Evolutionary conservation across 2,797 vertebrate species (phyloP), one percentile per base, ranked within the genome.

Genomic region (Acrossocheilus fasciatus): DNA sequence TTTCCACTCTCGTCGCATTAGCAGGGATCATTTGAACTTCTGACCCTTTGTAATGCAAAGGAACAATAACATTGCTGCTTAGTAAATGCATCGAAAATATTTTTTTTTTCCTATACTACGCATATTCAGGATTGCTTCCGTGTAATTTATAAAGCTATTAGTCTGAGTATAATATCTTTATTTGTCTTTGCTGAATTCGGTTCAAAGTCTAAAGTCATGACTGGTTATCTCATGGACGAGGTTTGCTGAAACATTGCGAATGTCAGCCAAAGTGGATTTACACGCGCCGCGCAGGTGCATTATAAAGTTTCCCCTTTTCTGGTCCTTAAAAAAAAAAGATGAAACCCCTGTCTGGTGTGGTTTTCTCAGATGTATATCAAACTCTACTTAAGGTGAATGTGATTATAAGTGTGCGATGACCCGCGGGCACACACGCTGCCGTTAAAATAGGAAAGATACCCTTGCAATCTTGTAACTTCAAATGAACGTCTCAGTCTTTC

Each of bases 21-120:
- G 90, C 91, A 81, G 88, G 92, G 92, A 93, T 92, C 92, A 80
- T 93, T 91, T 97, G 96, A 97, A 97, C 96, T 97, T 95, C 91
- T 96, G 96, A 97, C 96, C 96, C 95, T 93, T 95, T 94, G 91
- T 93, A 96, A 95, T 91, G 91, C 92, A 92, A 87, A 92, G 90
- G 93, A 89, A 90, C 90, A 93, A 92, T 87, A 90, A 92, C 93
- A 86, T 92, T 92, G 94, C 92, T 93, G 91, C 34, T 93, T 93
- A 81, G 85, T 20, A 62, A 47, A 26, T 62, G 20, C 74, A 45
- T 73, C 52, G 39, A 41, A 84, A 43, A 54, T 9, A 41, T 52
- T 20, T 66, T 41, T 18, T 68, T 23, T 57, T 57, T 20, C 20
- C 47, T 10, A 4, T 50, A 30, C 23, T 4, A 18, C 2, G 6